Evolutionary conservation across 2,113 vertebrate species (phyloP).

Genomic region (Donacobius atricapilla): DNA sequence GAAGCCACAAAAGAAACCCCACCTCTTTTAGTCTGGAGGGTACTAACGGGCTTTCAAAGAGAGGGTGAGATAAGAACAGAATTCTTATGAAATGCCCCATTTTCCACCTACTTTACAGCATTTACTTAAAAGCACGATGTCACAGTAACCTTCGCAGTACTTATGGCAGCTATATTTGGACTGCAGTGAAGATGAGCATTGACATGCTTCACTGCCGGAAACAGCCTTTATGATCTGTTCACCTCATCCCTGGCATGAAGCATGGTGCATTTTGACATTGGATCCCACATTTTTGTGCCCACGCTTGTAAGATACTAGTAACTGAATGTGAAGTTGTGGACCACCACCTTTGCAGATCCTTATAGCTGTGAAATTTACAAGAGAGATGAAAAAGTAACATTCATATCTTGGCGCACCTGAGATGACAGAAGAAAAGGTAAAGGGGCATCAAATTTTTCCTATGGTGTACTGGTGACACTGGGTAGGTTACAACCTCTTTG

Average conservation of each 20-base stretch:
- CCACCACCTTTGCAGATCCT: neutral
- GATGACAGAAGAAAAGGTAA: neutral
- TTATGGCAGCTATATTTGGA: conserved; percentile 46
- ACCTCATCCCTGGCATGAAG: neutral
- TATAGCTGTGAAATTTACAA: neutral
- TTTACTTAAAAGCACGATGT: conserved; percentile 28
- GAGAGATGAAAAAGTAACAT: neutral
- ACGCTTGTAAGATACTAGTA: neutral
- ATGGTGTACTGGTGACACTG: neutral
- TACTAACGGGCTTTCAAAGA: conserved; percentile 20
- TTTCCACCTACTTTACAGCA: conserved; percentile 27
- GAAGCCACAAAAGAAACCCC: conserved; percentile 24
- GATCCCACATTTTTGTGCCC: neutral
- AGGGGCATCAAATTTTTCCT: neutral
- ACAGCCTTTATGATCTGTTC: neutral
- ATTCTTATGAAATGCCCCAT: neutral
- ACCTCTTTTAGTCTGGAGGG: neutral
- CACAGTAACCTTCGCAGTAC: conserved; percentile 44
- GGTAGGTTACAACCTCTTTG: neutral
- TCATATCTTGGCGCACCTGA: neutral
- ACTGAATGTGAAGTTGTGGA: neutral
- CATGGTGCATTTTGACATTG: neutral
- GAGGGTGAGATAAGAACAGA: conserved; percentile 8
- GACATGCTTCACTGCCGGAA: neutral
- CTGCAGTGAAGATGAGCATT: neutral